These are phyloP conservation scores for Gouania willdenowi DNA, from an alignment of 2,797 vertebrate genomes.

Conservation along the genomic window DNA sequence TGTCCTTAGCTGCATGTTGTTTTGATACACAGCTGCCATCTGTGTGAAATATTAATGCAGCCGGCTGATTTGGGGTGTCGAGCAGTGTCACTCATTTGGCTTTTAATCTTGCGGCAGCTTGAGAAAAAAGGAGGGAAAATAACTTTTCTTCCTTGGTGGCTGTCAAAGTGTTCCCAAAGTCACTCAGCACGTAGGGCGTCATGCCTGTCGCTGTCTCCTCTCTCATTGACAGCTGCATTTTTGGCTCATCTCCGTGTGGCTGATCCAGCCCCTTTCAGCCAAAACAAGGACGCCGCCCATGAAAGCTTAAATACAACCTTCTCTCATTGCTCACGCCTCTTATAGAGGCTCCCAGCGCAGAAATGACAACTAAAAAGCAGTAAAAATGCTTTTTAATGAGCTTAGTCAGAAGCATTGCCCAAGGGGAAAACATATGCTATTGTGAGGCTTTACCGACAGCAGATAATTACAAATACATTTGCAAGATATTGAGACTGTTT, in stretches of 20 bases:
- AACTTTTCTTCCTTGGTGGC: conserved; percentile 70
- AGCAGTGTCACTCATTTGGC: conserved; percentile 81
- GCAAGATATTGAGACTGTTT: not conserved
- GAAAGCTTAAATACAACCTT: conserved; percentile 66
- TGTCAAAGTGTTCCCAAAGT: conserved; percentile 81
- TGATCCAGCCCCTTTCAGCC: conserved; percentile 58
- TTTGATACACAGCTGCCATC: conserved; percentile 82
- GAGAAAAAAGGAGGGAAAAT: conserved; percentile 70
- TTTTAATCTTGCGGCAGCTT: conserved; percentile 80
- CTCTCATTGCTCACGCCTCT: conserved; percentile 28
- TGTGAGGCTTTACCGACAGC: conserved; percentile 7
- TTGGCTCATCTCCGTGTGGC: conserved; percentile 62
- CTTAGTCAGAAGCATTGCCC: conserved; percentile 12
- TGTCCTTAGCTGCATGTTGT: conserved; percentile 76
- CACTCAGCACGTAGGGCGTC: conserved; percentile 67
- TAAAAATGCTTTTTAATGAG: conserved; percentile 10
- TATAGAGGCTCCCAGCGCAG: conserved; percentile 13
- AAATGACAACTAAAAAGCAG: conserved; percentile 27
- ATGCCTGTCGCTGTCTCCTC: conserved; percentile 62
- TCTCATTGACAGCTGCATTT: conserved; percentile 76
- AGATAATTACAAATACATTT: conserved; percentile 18
- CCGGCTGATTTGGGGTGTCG: conserved; percentile 79
- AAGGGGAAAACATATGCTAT: conserved; percentile 21
- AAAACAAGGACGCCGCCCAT: conserved; percentile 64
- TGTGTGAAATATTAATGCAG: conserved; percentile 82